Evolutionary conservation across 2,113 vertebrate species (phyloP).

Genomic region (Stomatorhinus ivindoensis): DNA sequence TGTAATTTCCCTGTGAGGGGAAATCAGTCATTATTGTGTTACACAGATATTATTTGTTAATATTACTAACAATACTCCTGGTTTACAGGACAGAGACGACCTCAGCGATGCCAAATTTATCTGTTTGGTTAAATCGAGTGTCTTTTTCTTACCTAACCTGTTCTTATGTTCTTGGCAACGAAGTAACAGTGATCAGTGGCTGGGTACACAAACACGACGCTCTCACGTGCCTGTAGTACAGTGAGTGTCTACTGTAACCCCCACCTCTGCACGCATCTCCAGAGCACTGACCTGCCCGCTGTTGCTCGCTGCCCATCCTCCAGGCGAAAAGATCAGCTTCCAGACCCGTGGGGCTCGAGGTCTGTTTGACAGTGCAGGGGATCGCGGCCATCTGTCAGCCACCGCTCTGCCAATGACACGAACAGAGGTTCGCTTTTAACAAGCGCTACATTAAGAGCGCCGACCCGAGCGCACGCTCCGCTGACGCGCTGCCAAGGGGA

Average conservation of each 20-base stretch:
- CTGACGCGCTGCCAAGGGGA: background rate
- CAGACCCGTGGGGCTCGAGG: background rate
- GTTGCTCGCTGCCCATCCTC: background rate
- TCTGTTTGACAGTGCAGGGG: background rate
- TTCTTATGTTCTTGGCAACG: background rate
- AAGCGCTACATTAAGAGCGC: background rate
- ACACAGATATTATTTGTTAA: background rate
- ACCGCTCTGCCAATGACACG: background rate
- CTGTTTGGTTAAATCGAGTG: background rate
- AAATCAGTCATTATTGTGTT: background rate
- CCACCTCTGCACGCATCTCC: background rate
- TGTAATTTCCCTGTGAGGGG: background rate
- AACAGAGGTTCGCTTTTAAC: background rate
- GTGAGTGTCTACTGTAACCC: background rate
- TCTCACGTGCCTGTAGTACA: background rate
- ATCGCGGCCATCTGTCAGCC: slow-evolving; percentile 18
- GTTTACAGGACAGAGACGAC: background rate
- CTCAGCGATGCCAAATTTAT: background rate
- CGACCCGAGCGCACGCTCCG: background rate
- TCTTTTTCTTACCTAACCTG: background rate
- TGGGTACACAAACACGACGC: background rate
- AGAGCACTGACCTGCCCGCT: background rate
- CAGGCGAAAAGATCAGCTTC: slow-evolving; percentile 4
- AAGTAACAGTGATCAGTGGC: background rate
- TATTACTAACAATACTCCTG: background rate